A percentile compares a stretch with the other conserved stretches of the same genome.
These are phyloP conservation scores for Aegithalos caudatus DNA, from an alignment of 2,113 vertebrate genomes.

Conservation along the genomic window DNA sequence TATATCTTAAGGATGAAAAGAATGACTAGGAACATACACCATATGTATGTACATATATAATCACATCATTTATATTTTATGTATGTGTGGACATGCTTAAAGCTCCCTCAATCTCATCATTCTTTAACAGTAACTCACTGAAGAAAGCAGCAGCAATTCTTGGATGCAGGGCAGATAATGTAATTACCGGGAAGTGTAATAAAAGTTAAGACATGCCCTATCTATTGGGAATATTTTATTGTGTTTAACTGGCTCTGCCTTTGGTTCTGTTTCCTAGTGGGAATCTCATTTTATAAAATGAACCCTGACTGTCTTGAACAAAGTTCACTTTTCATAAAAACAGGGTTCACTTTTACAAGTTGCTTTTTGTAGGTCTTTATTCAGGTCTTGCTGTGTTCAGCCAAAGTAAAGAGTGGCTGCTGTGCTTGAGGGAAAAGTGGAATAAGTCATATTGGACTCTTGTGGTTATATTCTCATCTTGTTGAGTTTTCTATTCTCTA, in stretches of 20 bases:
- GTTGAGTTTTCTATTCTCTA: neutral
- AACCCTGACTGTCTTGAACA: neutral
- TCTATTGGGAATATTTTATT: neutral
- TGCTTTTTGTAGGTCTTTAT: neutral
- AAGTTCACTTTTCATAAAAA: neutral
- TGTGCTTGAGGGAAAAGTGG: neutral
- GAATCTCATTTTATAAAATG: neutral
- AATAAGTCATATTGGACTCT: neutral
- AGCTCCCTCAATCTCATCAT: neutral
- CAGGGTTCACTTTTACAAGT: neutral
- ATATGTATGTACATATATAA: neutral
- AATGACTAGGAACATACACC: rapidly evolving
- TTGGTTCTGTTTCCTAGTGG: neutral
- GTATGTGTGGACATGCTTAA: neutral
- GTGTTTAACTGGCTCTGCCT: neutral
- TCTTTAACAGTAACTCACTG: constrained; percentile 72
- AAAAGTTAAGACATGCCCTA: constrained; percentile 49
- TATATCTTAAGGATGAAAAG: neutral
- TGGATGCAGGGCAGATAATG: constrained; percentile 71
- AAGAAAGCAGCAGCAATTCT: constrained; percentile 68
- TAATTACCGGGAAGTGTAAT: constrained; percentile 72
- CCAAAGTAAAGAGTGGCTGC: neutral
- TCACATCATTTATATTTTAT: neutral
- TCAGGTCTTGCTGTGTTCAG: neutral
- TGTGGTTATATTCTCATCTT: neutral